Percentiles rank a stretch among this genome's conserved stretches.
Evolutionary conservation across 2,888 invertebrate species (phyloP).

Genomic region (Drosophila pseudotakahashii): DNA sequence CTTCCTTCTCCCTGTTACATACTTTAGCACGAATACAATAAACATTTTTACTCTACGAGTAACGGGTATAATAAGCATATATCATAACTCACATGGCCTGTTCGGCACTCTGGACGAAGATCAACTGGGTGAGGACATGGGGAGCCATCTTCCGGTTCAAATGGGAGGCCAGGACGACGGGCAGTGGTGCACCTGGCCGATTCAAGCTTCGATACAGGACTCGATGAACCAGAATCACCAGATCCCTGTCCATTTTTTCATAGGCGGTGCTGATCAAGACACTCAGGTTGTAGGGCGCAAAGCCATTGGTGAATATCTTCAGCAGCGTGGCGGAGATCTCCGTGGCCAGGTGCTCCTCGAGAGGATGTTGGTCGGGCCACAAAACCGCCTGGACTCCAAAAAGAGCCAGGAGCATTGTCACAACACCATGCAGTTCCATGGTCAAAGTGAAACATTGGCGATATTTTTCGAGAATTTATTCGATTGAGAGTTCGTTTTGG

Average conservation of each 20-base stretch:
- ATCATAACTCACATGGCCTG: constrained; percentile 25
- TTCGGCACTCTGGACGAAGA: constrained; percentile 44
- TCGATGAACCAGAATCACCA: constrained; percentile 15
- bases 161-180: constrained; percentile 33
- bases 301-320: constrained; percentile 12
- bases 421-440: constrained; percentile 2
- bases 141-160: background rate
- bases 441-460: background rate
- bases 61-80: too few relatives aligned
- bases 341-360: background rate
- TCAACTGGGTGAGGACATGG: constrained; percentile 28
- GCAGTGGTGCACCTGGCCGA: constrained; percentile 3
- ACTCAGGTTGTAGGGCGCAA: background rate
- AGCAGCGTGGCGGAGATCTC: background rate
- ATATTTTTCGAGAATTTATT: constrained; percentile 10
- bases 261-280: constrained; percentile 26
- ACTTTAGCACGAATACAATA: too few relatives aligned
- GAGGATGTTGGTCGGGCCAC: constrained; percentile 12
- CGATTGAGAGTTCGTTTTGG: constrained; percentile 1
- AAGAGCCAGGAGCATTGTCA: background rate
- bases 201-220: constrained; percentile 14
- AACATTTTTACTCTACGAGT: too few relatives aligned
- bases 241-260: constrained; percentile 3
- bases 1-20: too few relatives aligned
- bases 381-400: background rate